Base-by-base conservation (phyloP, 1,140 invertebrate genomes). In the Neoseiulus cucumeris region DNA sequence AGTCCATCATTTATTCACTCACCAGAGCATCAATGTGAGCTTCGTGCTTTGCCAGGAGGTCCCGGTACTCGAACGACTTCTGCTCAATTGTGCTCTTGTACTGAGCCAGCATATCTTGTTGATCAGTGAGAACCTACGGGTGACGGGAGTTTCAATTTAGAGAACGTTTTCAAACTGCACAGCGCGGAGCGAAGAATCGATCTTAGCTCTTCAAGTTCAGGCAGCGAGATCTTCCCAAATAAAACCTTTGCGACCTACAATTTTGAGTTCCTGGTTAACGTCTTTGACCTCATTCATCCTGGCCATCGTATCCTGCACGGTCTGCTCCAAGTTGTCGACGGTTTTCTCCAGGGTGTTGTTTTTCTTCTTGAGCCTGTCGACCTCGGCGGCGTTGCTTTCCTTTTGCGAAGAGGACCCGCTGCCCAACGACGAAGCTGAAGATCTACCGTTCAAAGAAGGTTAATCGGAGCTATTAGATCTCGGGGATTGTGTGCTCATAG, bases 11-110 rank as follows among this genome's bases (percentile, higher is more conserved):
- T 28, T 14, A 33, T 25, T 59, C 22, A n/a, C 14, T 59, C 22
- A 59, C 51, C 51, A 59, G 51, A 59, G 51, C 51, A 33, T 59
- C 51, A 33, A 59, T 59, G 22, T 59, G 51, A 59, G 51, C 51
- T 33, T 59, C 51, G 9, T 59, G 51, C 22, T 59, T 59, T 14
- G 22, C 51, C 14, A 59, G 51, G 51, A 59, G 51, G 22, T 59
- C 51, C 51, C 22, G 14, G 51, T 59, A 59, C 51, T 59, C 51
- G 33, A 59, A 59, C 4, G 51, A 29, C 22, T 59, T 59, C 22
- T 59, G 51, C 51, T 59, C 51, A 59, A 59, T 59, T 20, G 51
- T 59, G 51, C 51, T 59, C 51, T 59, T 59, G 51, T 59, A 59
- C 51, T 59, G 51, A 59, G 51, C 51, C 51, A 59, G 51, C 51